A percentile compares a stretch with the other conserved stretches of the same genome.
phyloP scores from a whole-genome alignment of 23 tunicate species.

The Halocynthia roretzi region DNA sequence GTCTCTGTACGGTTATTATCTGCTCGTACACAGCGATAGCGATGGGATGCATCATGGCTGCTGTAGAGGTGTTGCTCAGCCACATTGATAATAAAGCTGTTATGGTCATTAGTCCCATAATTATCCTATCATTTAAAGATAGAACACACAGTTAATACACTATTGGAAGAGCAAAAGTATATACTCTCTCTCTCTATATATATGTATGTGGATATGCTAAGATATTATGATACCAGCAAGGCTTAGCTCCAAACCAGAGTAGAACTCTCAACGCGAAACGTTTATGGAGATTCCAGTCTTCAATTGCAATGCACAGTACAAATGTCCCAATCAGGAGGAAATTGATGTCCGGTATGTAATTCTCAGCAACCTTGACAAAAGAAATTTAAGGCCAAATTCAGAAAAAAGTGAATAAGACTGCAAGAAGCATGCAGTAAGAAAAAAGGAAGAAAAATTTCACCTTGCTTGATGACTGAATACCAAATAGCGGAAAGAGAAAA shows the following conservation, averaged over 20 bases:
- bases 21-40: constrained; percentile 58
- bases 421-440: no score
- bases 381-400: no score
- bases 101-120: constrained; percentile 67
- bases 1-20: constrained; percentile 6
- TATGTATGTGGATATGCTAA: not conserved
- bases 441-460: not conserved
- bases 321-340: constrained; percentile 62
- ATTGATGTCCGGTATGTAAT: constrained; percentile 34
- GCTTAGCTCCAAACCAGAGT: constrained; percentile 46
- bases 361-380: constrained; percentile 36
- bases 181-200: not conserved
- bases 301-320: constrained; percentile 52
- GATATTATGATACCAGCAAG: constrained; percentile 36
- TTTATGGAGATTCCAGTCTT: constrained; percentile 59
- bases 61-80: constrained; percentile 82
- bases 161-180: no score
- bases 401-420: no score
- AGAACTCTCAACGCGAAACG: constrained; percentile 45
- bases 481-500: constrained; percentile 51
- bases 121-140: constrained; percentile 18
- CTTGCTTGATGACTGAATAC: constrained; percentile 42
- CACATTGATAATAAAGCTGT: constrained; percentile 83
- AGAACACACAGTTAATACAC: no score
- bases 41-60: constrained; percentile 80